Evolutionary conservation across 2,797 vertebrate species (phyloP).

Genomic region (Ataeniobius toweri): DNA sequence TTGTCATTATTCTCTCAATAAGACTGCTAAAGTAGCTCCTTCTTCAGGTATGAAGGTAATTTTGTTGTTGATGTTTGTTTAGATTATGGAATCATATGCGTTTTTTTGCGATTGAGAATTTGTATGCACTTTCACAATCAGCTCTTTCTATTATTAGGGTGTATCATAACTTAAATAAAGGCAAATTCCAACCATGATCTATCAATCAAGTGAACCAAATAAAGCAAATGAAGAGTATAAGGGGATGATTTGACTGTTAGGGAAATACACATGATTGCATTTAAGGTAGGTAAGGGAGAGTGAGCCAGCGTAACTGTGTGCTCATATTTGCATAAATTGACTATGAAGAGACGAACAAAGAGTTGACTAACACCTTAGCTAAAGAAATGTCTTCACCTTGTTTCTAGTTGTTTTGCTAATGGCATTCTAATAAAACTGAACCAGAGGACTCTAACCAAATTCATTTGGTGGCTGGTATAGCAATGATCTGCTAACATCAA

Average conservation of each 20-base stretch:
- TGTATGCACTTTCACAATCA: not conserved
- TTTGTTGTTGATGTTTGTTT: not conserved
- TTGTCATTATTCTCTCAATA: not conserved
- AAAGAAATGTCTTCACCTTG: not conserved
- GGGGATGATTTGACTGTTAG: not conserved
- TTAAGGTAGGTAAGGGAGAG: not conserved
- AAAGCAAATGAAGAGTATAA: too few relatives aligned
- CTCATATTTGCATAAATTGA: not conserved
- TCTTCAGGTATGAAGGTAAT: not conserved
- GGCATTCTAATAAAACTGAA: not conserved
- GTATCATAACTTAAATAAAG: not conserved
- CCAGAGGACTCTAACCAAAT: not conserved
- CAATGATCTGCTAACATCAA: not conserved
- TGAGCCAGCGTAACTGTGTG: too few relatives aligned
- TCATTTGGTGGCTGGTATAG: not conserved
- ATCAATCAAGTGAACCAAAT: too few relatives aligned
- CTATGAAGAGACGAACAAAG: not conserved
- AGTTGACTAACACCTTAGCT: not conserved
- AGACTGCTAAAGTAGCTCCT: not conserved
- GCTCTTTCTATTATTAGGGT: not conserved
- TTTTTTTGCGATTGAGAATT: not conserved
- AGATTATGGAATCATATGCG: not conserved
- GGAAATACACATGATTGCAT: not conserved
- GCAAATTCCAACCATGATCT: too few relatives aligned
- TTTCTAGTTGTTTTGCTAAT: not conserved